phyloP scores from a whole-genome alignment of 2,888 invertebrate genomes.

The Amblyjoppa proteus region DNA sequence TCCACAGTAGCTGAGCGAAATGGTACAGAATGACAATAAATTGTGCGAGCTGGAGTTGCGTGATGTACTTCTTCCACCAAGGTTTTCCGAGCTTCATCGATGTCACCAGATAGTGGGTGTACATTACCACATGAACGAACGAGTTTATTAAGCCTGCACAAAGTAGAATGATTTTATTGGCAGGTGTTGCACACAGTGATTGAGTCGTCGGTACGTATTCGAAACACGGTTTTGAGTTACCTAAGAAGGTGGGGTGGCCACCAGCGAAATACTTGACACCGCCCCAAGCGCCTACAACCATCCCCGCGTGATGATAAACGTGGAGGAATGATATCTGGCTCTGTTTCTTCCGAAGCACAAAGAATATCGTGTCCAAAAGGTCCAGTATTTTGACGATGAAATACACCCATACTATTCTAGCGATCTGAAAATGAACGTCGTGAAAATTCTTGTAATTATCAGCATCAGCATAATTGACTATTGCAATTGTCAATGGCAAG shows the following conservation, averaged over 20 bases:
- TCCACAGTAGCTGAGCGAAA: conserved; percentile 85
- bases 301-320: conserved; percentile 94
- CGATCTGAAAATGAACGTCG: conserved; percentile 80
- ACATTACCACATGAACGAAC: conserved; percentile 93
- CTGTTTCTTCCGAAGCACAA: conserved; percentile 93
- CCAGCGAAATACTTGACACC: conserved; percentile 88
- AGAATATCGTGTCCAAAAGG: conserved; percentile 93
- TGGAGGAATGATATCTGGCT: conserved; percentile 94
- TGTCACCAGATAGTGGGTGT: conserved; percentile 92
- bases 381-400: conserved; percentile 91
- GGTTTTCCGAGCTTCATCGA: conserved; percentile 86
- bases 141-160: conserved; percentile 89
- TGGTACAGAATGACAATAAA: conserved; percentile 88
- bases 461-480: neutral
- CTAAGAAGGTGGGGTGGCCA: conserved; percentile 82
- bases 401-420: conserved; percentile 88
- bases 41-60: conserved; percentile 92
- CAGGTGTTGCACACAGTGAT: neutral
- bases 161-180: conserved; percentile 12
- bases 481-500: too few relatives aligned
- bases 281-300: conserved; percentile 90
- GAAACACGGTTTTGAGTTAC: conserved; percentile 68
- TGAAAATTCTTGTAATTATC: neutral
- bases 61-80: conserved; percentile 95
- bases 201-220: neutral